Base-by-base conservation (phyloP, 1,140 invertebrate species). In the Drosophila eugracilis region DNA sequence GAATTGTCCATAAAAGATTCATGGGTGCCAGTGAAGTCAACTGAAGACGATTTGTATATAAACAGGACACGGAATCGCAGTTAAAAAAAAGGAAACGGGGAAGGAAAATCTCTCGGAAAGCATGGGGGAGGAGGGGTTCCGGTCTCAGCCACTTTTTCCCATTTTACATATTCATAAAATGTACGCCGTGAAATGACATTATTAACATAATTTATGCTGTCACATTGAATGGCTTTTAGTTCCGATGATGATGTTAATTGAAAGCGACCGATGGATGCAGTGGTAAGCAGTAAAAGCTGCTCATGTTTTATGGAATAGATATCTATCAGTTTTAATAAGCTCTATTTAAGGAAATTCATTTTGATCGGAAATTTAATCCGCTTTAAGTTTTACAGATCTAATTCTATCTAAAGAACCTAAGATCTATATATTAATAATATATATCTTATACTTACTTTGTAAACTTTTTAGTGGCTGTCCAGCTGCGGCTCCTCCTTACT, bases 131-230 rank as follows among this genome's bases (percentile, higher is more conserved):
- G 14, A 19, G 59, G 14, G 28, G 34, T 24, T 34, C 24, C 39
- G 55, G 50, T 45, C 55, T 54, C 44, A 52, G 28, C 45, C 48
- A 44, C 7, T 44, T 67, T 28, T 48, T 54, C 36, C 34, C 30
- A 55, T 63, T 65, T 85, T 89, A 63, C 67, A 90, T 90, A 90
- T 90, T 90, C 88, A 90, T 90, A 90, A 83, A 83, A 80, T 73
- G 70, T 75, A 55, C 78, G 80, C 69, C 54, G 50, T 85, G 72
- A 88, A 85, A 89, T 88, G 70, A 85, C 65, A 78, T 86, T 89
- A 90, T 90, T 90, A 90, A 77, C 89, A 90, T 90, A 90, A 90
- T 90, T 90, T 90, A 90, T 90, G 77, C 81, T 81, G 89, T 89
- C 89, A 83, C 58, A 89, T 78, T 81, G 78, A 78, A 88, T 88